Conservation (phyloP, 2,797 vertebrate genomes). For the Hoplostethus atlanticus region DNA sequence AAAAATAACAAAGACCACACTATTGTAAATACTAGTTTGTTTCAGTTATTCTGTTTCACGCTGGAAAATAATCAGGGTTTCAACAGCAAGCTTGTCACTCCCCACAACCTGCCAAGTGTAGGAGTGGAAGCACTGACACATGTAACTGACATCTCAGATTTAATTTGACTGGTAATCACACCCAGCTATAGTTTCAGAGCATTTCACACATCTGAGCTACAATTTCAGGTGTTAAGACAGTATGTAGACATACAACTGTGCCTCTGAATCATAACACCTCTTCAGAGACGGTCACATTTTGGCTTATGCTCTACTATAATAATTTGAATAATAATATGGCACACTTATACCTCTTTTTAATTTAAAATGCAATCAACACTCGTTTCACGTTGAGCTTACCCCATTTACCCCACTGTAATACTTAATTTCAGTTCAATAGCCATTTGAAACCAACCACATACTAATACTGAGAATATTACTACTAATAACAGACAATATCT, state of each 20-base stretch:
- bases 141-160: constrained; percentile 85
- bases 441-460: constrained; percentile 31
- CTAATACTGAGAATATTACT: constrained; percentile 19
- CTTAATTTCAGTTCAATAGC: constrained; percentile 24
- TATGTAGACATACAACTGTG: constrained; percentile 73
- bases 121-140: constrained; percentile 77
- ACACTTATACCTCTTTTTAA: constrained; percentile 25
- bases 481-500: constrained; percentile 31
- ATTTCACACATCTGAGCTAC: constrained; percentile 82
- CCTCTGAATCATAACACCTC: constrained; percentile 74
- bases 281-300: constrained; percentile 58
- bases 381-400: not conserved
- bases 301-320: constrained; percentile 36
- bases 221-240: constrained; percentile 82
- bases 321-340: constrained; percentile 40
- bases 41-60: constrained; percentile 64
- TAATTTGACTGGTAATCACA: constrained; percentile 88
- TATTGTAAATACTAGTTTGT: constrained; percentile 49
- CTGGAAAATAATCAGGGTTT: constrained; percentile 70
- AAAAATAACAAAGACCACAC: constrained; percentile 51
- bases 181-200: constrained; percentile 84
- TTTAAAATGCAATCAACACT: constrained; percentile 45
- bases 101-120: constrained; percentile 73
- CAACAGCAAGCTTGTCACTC: constrained; percentile 75
- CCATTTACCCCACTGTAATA: not conserved